phyloP scores from a whole-genome alignment of 2,797 vertebrate genomes.

The Neosilurus mollespiculum region DNA sequence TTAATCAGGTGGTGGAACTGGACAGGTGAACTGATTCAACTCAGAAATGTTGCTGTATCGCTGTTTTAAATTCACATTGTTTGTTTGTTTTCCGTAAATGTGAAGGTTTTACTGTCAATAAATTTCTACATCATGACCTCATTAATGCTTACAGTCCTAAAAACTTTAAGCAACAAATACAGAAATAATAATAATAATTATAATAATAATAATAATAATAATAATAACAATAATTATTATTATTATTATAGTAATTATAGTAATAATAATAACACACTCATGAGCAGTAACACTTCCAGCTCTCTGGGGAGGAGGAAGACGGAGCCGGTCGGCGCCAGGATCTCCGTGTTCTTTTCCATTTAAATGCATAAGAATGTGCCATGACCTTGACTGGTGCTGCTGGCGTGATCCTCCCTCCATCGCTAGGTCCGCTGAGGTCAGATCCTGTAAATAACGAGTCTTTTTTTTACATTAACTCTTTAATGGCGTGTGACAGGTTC shows the following conservation, averaged over 20 bases:
- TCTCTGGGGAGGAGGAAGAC: slow-evolving; percentile 23
- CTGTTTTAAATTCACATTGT: not conserved
- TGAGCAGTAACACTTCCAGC: not conserved
- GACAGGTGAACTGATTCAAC: not conserved
- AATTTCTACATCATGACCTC: not conserved
- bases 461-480: not conserved
- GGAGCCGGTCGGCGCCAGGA: slow-evolving; percentile 70
- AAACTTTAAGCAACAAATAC: not conserved
- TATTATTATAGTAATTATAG: too few species aligned
- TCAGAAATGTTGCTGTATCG: not conserved
- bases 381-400: slow-evolving; percentile 73
- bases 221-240: too few species aligned
- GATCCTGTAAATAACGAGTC: slow-evolving; percentile 52
- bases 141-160: not conserved
- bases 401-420: slow-evolving; percentile 70
- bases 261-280: not conserved
- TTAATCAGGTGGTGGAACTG: not conserved
- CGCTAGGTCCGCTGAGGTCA: slow-evolving; percentile 45
- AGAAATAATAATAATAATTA: not conserved
- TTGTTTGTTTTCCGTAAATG: not conserved
- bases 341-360: slow-evolving; percentile 78
- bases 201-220: too few species aligned
- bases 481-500: not conserved
- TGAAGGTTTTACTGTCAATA: not conserved
- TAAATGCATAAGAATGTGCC: slow-evolving; percentile 74